Conservation (phyloP, 2,888 invertebrate species). For the Acanthosepion esculentum region DNA sequence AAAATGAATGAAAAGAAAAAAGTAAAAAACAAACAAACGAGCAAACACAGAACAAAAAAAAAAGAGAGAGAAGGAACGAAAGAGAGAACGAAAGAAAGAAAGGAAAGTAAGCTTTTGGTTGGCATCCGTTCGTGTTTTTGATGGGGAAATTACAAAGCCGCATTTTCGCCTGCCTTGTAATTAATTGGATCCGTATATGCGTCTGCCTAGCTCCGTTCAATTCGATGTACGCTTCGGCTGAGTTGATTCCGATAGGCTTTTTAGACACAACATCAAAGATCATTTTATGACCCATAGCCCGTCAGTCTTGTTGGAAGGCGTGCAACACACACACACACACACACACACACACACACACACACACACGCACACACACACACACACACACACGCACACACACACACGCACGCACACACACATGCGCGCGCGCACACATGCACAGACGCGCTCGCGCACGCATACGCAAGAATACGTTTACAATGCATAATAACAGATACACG, state of each 20-base stretch:
- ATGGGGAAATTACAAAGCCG: background rate
- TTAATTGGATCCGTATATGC: slow-evolving; percentile 1
- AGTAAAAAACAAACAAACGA: background rate
- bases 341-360: background rate
- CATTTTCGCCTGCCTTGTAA: background rate
- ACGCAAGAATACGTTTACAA: background rate
- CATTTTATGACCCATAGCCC: background rate
- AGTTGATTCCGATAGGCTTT: background rate
- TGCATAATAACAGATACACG: too few relatives aligned
- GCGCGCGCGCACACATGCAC: background rate
- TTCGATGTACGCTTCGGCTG: background rate
- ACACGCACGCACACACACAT: background rate
- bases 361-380: background rate
- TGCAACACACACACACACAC: background rate
- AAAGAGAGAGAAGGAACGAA: background rate
- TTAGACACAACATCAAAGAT: background rate
- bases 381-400: background rate
- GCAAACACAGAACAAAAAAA: too few relatives aligned
- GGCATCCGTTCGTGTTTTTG: background rate
- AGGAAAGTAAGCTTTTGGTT: background rate
- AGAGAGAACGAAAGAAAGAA: background rate
- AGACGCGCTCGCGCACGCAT: background rate
- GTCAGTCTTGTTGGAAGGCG: background rate
- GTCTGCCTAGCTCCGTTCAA: background rate
- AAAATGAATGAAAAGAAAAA: background rate